Percentiles rank a stretch among this genome's conserved stretches.
Evolutionary conservation across 2,113 vertebrate species (phyloP).

Genomic region (Raja brachyura): DNA sequence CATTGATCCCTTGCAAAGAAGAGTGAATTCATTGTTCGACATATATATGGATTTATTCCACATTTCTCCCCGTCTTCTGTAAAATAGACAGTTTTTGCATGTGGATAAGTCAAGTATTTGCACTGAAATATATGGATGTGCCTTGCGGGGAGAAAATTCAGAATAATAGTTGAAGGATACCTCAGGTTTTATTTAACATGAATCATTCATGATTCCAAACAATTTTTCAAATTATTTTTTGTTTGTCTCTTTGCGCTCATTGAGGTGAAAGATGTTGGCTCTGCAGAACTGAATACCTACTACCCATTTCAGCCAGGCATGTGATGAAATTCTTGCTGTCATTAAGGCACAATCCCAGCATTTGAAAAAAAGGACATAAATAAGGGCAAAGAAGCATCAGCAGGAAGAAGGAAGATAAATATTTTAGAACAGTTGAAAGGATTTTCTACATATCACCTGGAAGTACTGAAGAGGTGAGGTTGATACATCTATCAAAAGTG

Average conservation of each 20-base stretch:
- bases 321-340: background rate
- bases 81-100: background rate
- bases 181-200: constrained; percentile 29
- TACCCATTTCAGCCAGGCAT: background rate
- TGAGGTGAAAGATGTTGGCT: constrained; percentile 2
- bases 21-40: background rate
- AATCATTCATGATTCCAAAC: constrained; percentile 31
- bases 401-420: background rate
- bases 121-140: background rate
- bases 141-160: background rate
- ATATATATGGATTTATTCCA: constrained; percentile 2
- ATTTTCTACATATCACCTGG: background rate
- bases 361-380: background rate
- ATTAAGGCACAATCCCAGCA: background rate
- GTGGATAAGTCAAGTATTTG: background rate
- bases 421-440: background rate
- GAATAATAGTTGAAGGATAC: background rate
- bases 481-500: background rate
- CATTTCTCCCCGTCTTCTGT: background rate
- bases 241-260: constrained; percentile 4
- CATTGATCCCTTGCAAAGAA: background rate
- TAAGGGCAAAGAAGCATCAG: background rate
- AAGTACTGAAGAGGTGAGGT: background rate
- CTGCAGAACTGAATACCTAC: constrained; percentile 1
- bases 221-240: constrained; percentile 25